phyloP scores from a whole-genome alignment of 2,888 invertebrate genomes.

The Eupeodes luniger region DNA sequence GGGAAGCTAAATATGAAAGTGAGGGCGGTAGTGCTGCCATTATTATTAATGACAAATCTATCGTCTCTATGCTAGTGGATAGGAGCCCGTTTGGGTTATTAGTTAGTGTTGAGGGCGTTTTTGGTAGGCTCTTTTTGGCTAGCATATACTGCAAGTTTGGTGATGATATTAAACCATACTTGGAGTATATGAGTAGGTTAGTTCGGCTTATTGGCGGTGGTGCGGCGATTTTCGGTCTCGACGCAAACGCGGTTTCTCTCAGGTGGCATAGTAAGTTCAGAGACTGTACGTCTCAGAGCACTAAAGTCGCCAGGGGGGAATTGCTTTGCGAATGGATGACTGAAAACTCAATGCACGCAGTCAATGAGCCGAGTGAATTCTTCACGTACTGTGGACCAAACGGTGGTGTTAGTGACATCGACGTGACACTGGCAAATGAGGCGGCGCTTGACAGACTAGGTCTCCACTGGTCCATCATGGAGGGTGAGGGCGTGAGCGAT shows the following conservation, averaged over 20 bases:
- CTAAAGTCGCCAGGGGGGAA: neutral
- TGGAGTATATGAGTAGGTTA: neutral
- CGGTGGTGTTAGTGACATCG: neutral
- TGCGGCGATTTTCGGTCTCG: conserved; percentile 11
- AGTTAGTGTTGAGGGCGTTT: neutral
- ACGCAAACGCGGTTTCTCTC: neutral
- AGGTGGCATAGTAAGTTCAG: conserved; percentile 53
- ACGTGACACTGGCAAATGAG: neutral
- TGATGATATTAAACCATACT: neutral
- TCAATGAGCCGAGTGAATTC: conserved; percentile 35
- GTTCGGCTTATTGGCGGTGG: neutral
- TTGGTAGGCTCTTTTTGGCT: neutral
- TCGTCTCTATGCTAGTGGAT: too few relatives aligned
- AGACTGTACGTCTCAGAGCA: neutral
- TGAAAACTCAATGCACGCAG: conserved; percentile 15
- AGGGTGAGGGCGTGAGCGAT: neutral
- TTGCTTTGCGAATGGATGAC: conserved; percentile 37
- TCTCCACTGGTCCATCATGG: neutral
- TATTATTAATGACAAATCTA: too few relatives aligned
- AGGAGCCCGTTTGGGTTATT: too few relatives aligned
- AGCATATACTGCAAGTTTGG: neutral
- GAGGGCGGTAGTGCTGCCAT: too few relatives aligned
- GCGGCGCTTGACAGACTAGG: neutral
- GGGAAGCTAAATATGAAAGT: too few relatives aligned
- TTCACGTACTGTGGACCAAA: conserved; percentile 21